Conservation (phyloP, 2,888 invertebrate species). For the Cephus runcator region DNA sequence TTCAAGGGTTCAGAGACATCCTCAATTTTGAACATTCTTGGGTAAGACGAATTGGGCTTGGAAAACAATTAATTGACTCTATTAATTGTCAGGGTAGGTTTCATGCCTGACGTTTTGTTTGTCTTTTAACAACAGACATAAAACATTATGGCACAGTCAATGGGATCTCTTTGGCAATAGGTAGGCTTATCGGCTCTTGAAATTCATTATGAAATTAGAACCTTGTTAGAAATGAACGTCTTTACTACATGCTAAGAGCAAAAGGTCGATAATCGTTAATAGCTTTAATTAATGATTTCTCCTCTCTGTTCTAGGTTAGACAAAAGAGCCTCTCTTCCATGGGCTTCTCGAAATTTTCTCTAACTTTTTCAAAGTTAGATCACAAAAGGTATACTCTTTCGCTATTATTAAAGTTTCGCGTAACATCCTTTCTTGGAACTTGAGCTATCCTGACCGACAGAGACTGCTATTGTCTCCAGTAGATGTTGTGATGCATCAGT, state of each 20-base stretch:
- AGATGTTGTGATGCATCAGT: background rate
- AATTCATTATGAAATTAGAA: background rate
- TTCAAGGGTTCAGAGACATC: background rate
- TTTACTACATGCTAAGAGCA: background rate
- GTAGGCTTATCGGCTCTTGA: background rate
- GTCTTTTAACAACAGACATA: background rate
- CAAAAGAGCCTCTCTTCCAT: background rate
- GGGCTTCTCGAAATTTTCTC: background rate
- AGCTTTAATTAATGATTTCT: background rate
- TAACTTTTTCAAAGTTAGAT: background rate
- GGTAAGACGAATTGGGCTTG: background rate
- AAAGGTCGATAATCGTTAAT: background rate
- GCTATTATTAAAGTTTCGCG: background rate
- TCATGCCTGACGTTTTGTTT: background rate
- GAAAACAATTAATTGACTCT: background rate
- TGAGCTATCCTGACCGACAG: background rate
- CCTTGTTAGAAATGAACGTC: background rate
- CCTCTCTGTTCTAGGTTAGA: background rate
- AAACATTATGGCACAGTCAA: background rate
- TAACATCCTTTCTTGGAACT: background rate
- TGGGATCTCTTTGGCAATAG: background rate
- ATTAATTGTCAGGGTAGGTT: background rate
- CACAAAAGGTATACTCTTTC: background rate
- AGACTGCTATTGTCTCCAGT: background rate
- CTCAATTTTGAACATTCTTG: background rate